Evolutionary conservation across 2,797 vertebrate species (phyloP).

Genomic region (Garrulus glandarius): DNA sequence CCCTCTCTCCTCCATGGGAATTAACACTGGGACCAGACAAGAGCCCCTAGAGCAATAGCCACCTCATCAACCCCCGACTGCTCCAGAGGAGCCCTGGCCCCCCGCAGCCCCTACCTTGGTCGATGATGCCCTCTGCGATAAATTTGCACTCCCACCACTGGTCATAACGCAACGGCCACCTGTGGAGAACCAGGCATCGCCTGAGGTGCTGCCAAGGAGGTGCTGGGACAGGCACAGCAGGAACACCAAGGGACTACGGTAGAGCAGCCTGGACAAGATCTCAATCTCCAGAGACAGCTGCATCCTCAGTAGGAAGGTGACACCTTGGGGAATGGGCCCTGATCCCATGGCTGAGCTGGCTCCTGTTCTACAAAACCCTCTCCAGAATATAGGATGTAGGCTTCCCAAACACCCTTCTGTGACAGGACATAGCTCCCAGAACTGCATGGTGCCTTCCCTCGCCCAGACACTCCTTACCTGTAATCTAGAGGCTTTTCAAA

Average conservation of each 20-base stretch:
- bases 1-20: background rate
- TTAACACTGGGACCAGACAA: background rate
- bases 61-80: background rate
- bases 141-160: slow-evolving; percentile 99
- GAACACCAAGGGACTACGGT: background rate
- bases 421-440: background rate
- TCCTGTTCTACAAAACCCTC: background rate
- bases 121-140: slow-evolving; percentile 97
- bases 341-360: background rate
- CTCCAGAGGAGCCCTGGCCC: background rate
- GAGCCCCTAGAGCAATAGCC: background rate
- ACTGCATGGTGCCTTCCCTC: background rate
- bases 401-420: background rate
- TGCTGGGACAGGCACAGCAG: background rate
- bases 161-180: slow-evolving; percentile 95
- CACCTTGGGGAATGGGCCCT: background rate
- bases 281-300: background rate
- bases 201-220: background rate
- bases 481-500: slow-evolving; percentile 96
- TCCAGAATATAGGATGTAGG: background rate
- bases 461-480: slow-evolving; percentile 75
- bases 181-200: slow-evolving; percentile 31
- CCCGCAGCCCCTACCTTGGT: slow-evolving; percentile 83
- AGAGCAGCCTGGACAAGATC: background rate
- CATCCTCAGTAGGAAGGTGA: background rate